Conservation (phyloP, 2,888 invertebrate genomes). For the Marasmarcha lunaedactyla region DNA sequence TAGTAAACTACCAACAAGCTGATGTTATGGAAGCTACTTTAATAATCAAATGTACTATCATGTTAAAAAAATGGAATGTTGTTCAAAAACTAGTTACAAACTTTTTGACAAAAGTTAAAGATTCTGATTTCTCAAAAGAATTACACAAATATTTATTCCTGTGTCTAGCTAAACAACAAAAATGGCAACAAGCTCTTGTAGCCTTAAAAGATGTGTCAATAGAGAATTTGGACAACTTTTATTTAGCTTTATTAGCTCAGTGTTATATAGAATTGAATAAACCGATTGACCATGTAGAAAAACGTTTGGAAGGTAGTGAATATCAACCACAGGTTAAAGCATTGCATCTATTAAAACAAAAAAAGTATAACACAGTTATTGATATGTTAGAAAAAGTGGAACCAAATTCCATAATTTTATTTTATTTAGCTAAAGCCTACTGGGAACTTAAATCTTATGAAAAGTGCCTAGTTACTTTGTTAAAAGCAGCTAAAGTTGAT, state of each 20-base stretch:
- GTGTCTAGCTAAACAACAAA: slow-evolving; percentile 48
- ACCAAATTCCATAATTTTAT: slow-evolving; percentile 62
- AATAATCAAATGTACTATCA: slow-evolving; percentile 46
- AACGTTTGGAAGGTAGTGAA: slow-evolving; percentile 32
- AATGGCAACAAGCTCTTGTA: slow-evolving; percentile 61
- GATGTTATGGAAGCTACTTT: slow-evolving; percentile 43
- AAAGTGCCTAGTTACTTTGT: slow-evolving; percentile 72
- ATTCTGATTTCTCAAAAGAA: slow-evolving; percentile 25
- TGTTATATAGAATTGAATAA: slow-evolving; percentile 45
- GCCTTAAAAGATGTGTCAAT: slow-evolving; percentile 35
- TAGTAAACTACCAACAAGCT: slow-evolving; percentile 47
- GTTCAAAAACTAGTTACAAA: slow-evolving; percentile 47
- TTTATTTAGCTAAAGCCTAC: slow-evolving; percentile 72
- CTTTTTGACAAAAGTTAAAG: slow-evolving; percentile 45
- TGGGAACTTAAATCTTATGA: slow-evolving; percentile 71
- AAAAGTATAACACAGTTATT: slow-evolving; percentile 66
- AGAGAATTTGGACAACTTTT: slow-evolving; percentile 26
- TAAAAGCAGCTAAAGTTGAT: slow-evolving; percentile 79
- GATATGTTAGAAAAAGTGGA: slow-evolving; percentile 50
- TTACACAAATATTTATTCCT: slow-evolving; percentile 40
- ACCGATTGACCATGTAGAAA: slow-evolving; percentile 29
- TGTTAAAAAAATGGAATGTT: slow-evolving; percentile 49
- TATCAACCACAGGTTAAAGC: slow-evolving; percentile 56
- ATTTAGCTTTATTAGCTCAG: slow-evolving; percentile 39
- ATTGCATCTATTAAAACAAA: slow-evolving; percentile 54